Evolutionary conservation across 2,888 invertebrate species (phyloP).

Genomic region (Drosophila falleni): DNA sequence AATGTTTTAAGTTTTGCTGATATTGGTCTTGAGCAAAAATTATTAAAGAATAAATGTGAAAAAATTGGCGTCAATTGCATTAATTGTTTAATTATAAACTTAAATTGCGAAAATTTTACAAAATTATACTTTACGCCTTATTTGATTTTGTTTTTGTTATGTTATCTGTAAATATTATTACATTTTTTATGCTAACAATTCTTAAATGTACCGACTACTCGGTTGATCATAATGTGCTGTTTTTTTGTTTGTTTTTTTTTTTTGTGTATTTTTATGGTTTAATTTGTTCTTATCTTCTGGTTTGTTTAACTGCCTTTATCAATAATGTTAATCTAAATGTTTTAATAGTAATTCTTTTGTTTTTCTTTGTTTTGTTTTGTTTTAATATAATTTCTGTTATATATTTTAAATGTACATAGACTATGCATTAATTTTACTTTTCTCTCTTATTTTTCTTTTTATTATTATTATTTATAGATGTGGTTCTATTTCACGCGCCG

Average conservation of each 20-base stretch:
- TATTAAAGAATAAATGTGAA: constrained; percentile 54
- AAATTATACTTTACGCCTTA: constrained; percentile 71
- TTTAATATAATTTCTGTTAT: constrained; percentile 76
- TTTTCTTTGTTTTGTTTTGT: constrained; percentile 40
- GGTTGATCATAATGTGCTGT: constrained; percentile 63
- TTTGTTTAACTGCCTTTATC: constrained; percentile 57
- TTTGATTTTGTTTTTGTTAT: constrained; percentile 29
- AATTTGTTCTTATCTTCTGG: constrained; percentile 20
- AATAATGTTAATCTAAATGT: constrained; percentile 67
- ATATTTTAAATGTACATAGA: constrained; percentile 76
- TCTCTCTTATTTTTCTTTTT: constrained; percentile 23
- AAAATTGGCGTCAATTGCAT: constrained; percentile 62
- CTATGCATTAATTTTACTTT: constrained; percentile 73
- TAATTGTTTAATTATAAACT: constrained; percentile 62
- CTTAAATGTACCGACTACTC: constrained; percentile 62
- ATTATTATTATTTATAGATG: constrained; percentile 68
- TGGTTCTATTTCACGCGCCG: constrained; percentile 70
- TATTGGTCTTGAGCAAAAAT: constrained; percentile 61
- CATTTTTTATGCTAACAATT: constrained; percentile 73
- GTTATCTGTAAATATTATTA: constrained; percentile 63
- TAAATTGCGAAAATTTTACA: constrained; percentile 79
- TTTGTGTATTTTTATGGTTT: constrained; percentile 11
- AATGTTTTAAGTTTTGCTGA: constrained; percentile 40
- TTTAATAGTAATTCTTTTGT: constrained; percentile 67
- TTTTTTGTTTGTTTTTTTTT: constrained; percentile 10